A percentile compares a stretch with the other conserved stretches of the same genome.
These are phyloP conservation scores for Sphinx pinastri DNA, from an alignment of 2,888 invertebrate genomes.

Conservation along the genomic window DNA sequence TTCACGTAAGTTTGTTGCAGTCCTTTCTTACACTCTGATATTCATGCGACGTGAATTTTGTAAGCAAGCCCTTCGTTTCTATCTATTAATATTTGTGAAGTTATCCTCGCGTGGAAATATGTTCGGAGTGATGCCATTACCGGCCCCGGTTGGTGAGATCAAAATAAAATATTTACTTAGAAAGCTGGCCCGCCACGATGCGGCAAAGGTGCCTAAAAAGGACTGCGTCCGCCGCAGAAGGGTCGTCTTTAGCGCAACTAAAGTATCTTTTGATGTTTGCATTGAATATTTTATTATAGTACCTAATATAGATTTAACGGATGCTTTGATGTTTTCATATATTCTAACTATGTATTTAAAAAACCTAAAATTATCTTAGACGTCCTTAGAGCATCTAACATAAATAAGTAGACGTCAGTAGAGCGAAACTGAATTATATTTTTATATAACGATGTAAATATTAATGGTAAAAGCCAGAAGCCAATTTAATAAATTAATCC, in stretches of 20 bases:
- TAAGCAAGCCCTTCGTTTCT: conserved; percentile 39
- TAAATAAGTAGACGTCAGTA: too few species aligned
- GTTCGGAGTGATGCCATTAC: conserved; percentile 47
- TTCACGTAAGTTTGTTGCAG: background rate
- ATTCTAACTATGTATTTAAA: too few species aligned
- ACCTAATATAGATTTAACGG: conserved; percentile 1
- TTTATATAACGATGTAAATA: too few species aligned
- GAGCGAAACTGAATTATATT: too few species aligned
- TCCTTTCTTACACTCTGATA: conserved; percentile 31
- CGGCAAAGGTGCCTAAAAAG: conserved; percentile 20
- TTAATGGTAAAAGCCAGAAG: too few species aligned
- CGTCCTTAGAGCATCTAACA: too few species aligned
- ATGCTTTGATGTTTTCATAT: background rate
- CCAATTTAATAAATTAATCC: background rate
- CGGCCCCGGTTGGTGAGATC: conserved; percentile 38
- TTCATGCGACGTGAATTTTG: conserved; percentile 45
- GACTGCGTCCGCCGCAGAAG: conserved; percentile 32
- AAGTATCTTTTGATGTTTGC: conserved; percentile 35
- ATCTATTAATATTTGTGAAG: conserved; percentile 50
- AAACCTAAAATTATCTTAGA: too few species aligned
- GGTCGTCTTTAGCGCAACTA: conserved; percentile 31
- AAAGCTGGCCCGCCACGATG: conserved; percentile 34
- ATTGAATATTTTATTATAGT: conserved; percentile 38
- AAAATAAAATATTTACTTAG: conserved; percentile 62
- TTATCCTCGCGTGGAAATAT: conserved; percentile 49